phyloP scores from a whole-genome alignment of 2,797 vertebrate genomes.

The Chloroceryle inda region DNA sequence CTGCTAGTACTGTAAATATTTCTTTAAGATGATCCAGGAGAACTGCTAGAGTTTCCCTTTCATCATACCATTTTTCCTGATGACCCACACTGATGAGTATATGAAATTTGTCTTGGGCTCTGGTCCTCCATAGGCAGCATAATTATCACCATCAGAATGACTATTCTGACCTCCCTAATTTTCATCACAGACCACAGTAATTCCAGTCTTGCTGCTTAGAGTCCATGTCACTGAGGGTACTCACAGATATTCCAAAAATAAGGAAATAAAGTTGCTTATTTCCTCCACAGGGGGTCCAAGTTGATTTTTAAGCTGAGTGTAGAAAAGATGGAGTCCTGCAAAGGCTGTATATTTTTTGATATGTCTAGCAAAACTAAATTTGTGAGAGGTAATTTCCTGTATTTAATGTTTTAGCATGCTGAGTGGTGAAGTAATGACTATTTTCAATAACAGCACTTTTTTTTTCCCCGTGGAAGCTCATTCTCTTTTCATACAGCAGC shows the following conservation, averaged over 20 bases:
- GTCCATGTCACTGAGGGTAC: background rate
- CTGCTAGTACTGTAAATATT: background rate
- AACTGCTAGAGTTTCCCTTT: background rate
- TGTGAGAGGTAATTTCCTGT: constrained; percentile 40
- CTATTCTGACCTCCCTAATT: constrained; percentile 4
- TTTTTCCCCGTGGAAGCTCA: constrained; percentile 28
- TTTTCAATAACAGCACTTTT: constrained; percentile 15
- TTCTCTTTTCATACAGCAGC: constrained; percentile 60
- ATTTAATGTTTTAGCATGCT: constrained; percentile 37
- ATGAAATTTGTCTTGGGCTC: background rate
- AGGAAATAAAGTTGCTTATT: constrained; percentile 42
- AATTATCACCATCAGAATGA: background rate
- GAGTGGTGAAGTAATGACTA: constrained; percentile 41
- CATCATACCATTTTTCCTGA: background rate
- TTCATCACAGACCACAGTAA: background rate
- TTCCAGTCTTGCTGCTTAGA: background rate
- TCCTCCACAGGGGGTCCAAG: background rate
- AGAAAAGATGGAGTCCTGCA: constrained; percentile 36
- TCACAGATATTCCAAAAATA: constrained; percentile 56
- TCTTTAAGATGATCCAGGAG: background rate
- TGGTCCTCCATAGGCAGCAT: background rate
- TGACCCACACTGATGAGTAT: background rate
- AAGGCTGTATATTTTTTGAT: constrained; percentile 58
- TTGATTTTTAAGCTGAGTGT: constrained; percentile 60
- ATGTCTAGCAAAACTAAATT: constrained; percentile 42